Conservation (phyloP, 2,888 invertebrate genomes). For the Orthosia incerta region DNA sequence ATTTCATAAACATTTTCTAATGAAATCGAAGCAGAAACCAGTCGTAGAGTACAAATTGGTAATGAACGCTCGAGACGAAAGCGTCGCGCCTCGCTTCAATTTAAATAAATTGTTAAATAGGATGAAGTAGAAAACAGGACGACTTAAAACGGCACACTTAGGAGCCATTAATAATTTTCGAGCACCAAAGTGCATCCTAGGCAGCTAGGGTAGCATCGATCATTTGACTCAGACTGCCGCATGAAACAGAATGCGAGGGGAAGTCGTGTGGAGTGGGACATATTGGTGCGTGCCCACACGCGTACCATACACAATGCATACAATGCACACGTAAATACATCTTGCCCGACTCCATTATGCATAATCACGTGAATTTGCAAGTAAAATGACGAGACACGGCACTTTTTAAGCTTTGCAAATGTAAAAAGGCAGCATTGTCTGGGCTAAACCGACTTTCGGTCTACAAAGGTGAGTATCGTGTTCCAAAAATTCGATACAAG, state of each 20-base stretch:
- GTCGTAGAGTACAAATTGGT: constrained; percentile 56
- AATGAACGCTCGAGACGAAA: constrained; percentile 51
- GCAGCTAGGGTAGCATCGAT: constrained; percentile 75
- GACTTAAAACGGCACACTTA: constrained; percentile 61
- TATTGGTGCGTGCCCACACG: constrained; percentile 83
- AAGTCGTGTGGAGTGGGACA: constrained; percentile 70
- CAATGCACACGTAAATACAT: constrained; percentile 87
- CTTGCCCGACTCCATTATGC: constrained; percentile 84
- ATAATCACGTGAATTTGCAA: constrained; percentile 89
- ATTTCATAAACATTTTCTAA: constrained; percentile 75
- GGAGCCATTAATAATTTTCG: constrained; percentile 75
- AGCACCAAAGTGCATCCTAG: constrained; percentile 73
- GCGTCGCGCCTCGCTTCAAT: constrained; percentile 34
- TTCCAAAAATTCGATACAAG: constrained; percentile 81
- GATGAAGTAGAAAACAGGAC: constrained; percentile 62
- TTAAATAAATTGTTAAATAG: constrained; percentile 54
- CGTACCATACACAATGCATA: constrained; percentile 81
- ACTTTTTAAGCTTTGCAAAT: constrained; percentile 87
- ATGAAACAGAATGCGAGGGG: constrained; percentile 77
- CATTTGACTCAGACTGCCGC: constrained; percentile 74
- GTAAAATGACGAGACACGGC: constrained; percentile 85
- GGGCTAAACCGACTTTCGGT: constrained; percentile 72
- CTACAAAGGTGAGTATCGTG: constrained; percentile 66
- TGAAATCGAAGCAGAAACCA: constrained; percentile 56
- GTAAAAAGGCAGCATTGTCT: constrained; percentile 83